Base-by-base conservation (phyloP, 2,888 invertebrate species). In the Pandemis heparana region DNA sequence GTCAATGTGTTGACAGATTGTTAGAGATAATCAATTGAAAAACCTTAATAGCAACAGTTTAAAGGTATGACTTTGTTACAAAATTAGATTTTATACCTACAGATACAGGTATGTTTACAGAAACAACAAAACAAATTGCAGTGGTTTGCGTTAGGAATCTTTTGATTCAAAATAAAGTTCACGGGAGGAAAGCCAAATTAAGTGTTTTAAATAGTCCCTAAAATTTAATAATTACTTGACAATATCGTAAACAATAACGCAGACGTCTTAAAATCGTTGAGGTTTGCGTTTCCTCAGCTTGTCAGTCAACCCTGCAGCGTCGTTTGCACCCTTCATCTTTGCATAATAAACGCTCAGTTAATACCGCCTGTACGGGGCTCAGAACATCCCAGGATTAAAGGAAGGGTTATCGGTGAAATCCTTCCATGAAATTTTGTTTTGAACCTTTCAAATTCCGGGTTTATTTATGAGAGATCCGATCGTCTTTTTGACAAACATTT, bases 291-390 rank as follows among this genome's bases (percentile, higher is more conserved):
- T 43, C 61, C 38, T 62, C 62, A 62, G 67, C 67, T 56, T 73
- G n/a, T n/a, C n/a, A n/a, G 61, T 63, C 68, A 72, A 60, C 72
- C 69, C 72, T 67, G 68, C 70, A 59, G 64, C 41, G 51, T 56
- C 68, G 68, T 68, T 73, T 68, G 68, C 74, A 78, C 83, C 81
- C 83, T 84, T 84, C 82, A 82, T 85, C 85, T 87, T 88, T 87
- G 84, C 89, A 87, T 90, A 89, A 89, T 89, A 86, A 84, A 86
- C 84, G 84, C 75, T 75, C 78, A 53, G 69, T 69, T 76, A 74
- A 72, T 75, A 70, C 80, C 79, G 80, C 75, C 81, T 76, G 79
- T 77, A 71, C 78, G 79, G 75, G 76, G 77, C 79, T 84, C 81
- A 81, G 79, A 81, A 85, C 86, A 85, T 86, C 81, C 77, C 79